phyloP scores from a whole-genome alignment of 2,888 invertebrate genomes.

The Torymus auratus region DNA sequence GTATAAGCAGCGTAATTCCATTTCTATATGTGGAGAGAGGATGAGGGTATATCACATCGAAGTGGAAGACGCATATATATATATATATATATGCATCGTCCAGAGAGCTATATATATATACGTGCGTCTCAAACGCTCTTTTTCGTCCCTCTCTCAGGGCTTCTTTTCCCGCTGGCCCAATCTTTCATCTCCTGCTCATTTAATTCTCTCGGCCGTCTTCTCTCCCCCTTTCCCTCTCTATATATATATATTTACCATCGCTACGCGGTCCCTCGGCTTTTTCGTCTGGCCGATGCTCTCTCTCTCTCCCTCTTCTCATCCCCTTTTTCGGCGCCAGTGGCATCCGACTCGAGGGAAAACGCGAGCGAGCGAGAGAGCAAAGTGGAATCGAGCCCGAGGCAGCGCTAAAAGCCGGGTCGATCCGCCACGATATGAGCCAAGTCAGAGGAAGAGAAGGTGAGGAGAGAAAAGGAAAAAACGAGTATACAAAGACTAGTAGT shows the following conservation, averaged over 20 bases:
- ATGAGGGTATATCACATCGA: no score
- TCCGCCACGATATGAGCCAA: constrained; percentile 26
- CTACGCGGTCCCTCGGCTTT: constrained; percentile 7
- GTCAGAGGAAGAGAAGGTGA: background rate
- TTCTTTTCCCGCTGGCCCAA: background rate
- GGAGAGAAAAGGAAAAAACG: background rate
- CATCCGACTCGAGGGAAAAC: constrained; percentile 26
- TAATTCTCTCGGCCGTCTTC: constrained; percentile 14
- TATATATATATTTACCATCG: constrained; percentile 21
- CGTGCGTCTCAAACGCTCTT: no score
- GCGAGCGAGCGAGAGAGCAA: background rate
- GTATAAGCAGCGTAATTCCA: no score
- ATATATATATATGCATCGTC: no score
- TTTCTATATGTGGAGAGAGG: no score
- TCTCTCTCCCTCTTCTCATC: background rate
- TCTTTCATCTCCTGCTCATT: constrained; percentile 12
- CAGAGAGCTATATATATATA: no score
- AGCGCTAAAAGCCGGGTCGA: constrained; percentile 40
- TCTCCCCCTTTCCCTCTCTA: background rate
- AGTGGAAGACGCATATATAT: no score
- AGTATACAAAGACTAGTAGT: background rate
- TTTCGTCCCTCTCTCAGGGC: no score
- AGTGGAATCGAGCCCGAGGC: constrained; percentile 27
- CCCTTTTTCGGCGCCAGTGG: constrained; percentile 3
- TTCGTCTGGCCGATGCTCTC: background rate